Evolutionary conservation across 2,797 vertebrate genomes (phyloP).

Genomic region (Eulemur albifrons): DNA sequence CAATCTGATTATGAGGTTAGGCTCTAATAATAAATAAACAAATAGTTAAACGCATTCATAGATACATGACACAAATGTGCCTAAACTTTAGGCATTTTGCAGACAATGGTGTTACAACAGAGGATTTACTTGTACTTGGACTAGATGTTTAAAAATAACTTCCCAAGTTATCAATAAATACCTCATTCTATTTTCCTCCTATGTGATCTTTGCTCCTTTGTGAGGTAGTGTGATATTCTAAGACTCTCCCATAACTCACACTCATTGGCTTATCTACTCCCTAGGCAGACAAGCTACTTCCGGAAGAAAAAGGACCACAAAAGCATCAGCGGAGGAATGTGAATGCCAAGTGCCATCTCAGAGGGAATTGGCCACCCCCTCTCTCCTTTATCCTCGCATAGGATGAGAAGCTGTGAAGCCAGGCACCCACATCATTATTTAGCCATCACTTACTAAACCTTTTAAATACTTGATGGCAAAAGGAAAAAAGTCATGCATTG

Average conservation of each 20-base stretch:
- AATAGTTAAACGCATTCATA: not conserved
- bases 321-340: not conserved
- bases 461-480: not conserved
- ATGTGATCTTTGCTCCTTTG: not conserved
- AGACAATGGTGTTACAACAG: not conserved
- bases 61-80: not conserved
- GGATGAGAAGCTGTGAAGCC: slow-evolving; percentile 7
- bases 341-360: not conserved
- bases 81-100: slow-evolving; percentile 16
- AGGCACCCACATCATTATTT: not conserved
- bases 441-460: not conserved
- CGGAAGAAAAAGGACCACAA: not conserved
- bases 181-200: not conserved
- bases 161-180: not conserved
- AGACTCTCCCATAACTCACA: not conserved
- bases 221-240: not conserved
- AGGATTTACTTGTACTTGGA: not conserved
- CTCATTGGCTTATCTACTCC: not conserved
- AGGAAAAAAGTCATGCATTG: not conserved
- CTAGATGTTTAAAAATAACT: not conserved
- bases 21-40: slow-evolving; percentile 60
- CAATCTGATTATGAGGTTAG: slow-evolving; percentile 65
- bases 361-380: not conserved
- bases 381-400: not conserved
- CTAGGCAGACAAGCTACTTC: not conserved